Conservation (phyloP, 2,113 vertebrate species). For the Eurypyga helias region DNA sequence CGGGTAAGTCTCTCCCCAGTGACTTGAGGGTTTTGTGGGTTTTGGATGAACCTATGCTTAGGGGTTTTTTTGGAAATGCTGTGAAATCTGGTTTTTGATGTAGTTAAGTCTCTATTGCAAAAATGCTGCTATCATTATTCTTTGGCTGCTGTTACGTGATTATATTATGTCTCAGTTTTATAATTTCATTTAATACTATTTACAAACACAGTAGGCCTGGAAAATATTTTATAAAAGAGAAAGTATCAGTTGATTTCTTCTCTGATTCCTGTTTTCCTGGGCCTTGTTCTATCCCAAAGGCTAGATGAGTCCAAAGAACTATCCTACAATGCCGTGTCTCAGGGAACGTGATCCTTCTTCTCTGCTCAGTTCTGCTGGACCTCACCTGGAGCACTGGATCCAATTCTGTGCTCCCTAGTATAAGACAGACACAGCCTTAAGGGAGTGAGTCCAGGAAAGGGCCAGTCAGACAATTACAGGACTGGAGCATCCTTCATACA, state of each 20-base stretch:
- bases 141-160: neutral
- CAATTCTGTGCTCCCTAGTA: neutral
- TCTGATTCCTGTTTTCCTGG: neutral
- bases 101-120: neutral
- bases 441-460: neutral
- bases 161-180: neutral
- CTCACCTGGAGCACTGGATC: neutral
- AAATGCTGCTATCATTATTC: neutral
- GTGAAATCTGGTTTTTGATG: neutral
- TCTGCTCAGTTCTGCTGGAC: neutral
- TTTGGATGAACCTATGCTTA: neutral
- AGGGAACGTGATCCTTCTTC: neutral
- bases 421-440: neutral
- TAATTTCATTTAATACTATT: neutral
- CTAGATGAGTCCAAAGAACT: neutral
- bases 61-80: neutral
- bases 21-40: neutral
- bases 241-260: neutral
- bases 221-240: neutral
- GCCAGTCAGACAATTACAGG: neutral
- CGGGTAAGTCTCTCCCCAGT: slow-evolving; percentile 78
- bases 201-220: neutral
- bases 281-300: neutral
- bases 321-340: neutral
- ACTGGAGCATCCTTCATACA: neutral